Conservation (phyloP, 2,797 vertebrate genomes). For the Hozukius guyotensis region DNA sequence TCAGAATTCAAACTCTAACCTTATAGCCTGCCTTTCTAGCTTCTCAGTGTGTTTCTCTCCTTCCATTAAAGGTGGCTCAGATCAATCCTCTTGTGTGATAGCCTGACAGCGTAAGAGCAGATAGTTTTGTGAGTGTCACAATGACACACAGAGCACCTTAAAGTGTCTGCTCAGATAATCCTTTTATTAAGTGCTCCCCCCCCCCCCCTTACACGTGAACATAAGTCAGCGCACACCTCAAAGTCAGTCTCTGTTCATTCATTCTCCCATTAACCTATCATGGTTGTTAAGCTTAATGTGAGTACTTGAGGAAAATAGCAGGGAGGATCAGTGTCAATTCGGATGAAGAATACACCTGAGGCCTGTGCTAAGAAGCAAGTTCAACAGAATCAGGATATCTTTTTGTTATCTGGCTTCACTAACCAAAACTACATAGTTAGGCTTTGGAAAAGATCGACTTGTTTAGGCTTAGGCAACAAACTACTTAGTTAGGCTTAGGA, state of each 20-base stretch:
- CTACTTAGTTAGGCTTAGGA: no score
- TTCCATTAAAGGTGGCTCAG: conserved; percentile 13
- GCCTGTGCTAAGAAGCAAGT: not conserved
- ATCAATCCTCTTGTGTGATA: conserved; percentile 13
- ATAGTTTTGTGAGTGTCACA: conserved; percentile 20
- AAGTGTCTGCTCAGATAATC: conserved; percentile 47
- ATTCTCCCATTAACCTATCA: conserved; percentile 37
- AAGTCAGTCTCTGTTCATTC: conserved; percentile 1
- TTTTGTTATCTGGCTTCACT: not conserved
- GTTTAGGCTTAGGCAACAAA: no score
- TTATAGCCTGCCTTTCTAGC: not conserved
- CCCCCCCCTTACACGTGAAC: conserved; percentile 19
- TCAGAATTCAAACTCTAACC: not conserved
- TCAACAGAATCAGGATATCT: not conserved
- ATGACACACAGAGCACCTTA: conserved; percentile 8
- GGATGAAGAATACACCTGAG: not conserved
- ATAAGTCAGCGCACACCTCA: conserved; percentile 26
- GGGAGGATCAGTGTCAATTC: conserved; percentile 39
- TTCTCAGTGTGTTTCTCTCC: not conserved
- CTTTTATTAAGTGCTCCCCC: not conserved
- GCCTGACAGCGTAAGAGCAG: not conserved
- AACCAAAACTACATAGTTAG: no score
- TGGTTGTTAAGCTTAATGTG: conserved; percentile 53
- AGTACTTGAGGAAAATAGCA: conserved; percentile 40
- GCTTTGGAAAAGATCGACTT: no score